Conservation (phyloP, 2,888 invertebrate genomes). For the Aspidiotus rigidus region DNA sequence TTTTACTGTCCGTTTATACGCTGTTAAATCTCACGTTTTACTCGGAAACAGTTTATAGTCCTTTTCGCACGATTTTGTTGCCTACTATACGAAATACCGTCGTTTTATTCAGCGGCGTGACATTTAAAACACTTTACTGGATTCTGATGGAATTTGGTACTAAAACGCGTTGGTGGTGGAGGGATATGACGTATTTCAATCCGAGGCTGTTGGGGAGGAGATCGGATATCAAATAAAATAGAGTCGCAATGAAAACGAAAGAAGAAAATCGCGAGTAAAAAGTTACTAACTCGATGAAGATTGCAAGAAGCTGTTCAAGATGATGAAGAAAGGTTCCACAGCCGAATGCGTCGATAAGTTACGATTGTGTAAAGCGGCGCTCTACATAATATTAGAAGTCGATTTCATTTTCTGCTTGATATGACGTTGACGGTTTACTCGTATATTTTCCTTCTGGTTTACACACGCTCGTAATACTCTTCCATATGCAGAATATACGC, state of each 20-base stretch:
- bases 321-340: constrained; percentile 12
- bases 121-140: no score
- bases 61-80: no score
- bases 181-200: no score
- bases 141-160: no score
- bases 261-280: neutral
- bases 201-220: neutral
- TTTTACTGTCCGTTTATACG: no score
- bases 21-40: no score
- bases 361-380: constrained; percentile 4
- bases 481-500: no score
- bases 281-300: neutral
- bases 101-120: no score
- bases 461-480: no score
- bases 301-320: neutral
- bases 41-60: no score
- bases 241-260: constrained; percentile 15
- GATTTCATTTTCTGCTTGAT: constrained; percentile 32
- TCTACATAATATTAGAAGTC: constrained; percentile 26
- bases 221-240: constrained; percentile 32
- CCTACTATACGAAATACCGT: no score
- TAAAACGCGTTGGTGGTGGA: no score
- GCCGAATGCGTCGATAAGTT: constrained; percentile 6
- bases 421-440: constrained; percentile 13
- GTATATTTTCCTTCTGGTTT: constrained; percentile 15